Evolutionary conservation across 1,140 invertebrate species (phyloP), one percentile per base, ranked within the genome.

Genomic region (Antheraea pernyi): DNA sequence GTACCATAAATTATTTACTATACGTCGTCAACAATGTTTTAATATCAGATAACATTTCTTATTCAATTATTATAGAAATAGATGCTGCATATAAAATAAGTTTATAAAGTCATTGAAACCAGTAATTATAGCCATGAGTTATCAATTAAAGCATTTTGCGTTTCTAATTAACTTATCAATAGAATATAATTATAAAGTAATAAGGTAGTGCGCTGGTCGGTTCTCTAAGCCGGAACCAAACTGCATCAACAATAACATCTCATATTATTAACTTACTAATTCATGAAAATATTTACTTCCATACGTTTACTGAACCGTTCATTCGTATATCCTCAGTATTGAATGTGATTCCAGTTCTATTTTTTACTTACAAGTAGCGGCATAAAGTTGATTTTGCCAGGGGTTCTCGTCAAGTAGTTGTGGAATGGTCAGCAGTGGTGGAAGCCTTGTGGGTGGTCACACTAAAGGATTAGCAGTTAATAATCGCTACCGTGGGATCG

Each of bases 361-460:
- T 53, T 53, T 42, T 16, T 16, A 53, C 46, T 53, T 53, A 16
- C 13, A 53, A 53, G 8, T 42, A 42, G 7, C 39, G 39, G 7
- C 39, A 42, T 13, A 53, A 13, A 53, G 46, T 53, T 16, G 46
- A 16, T 53, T 53, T 53, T 53, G 46, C 46, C 6, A 53, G 16
- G 16, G 16, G 13, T n/a, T 16, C 16, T 53, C 16, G 16, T 53
- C 46, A 53, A 53, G 46, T 53, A 53, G 46, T 16, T 53, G 9
- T 53, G 46, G 0, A 13, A 16, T 6, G 11, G 11, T 16, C 16
- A 53, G 16, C 13, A 53, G 13, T 53, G 16, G 46, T 53, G 6
- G 13, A 37, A 53, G 37, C 68, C 19, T 58, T 72, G 60, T 81
- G 81, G 81, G 81, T 83, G 81, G 81, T 69, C 81, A 63, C 48